These are phyloP conservation scores for Matsumyia berberina DNA, from an alignment of 2,888 invertebrate genomes.

Conservation along the genomic window DNA sequence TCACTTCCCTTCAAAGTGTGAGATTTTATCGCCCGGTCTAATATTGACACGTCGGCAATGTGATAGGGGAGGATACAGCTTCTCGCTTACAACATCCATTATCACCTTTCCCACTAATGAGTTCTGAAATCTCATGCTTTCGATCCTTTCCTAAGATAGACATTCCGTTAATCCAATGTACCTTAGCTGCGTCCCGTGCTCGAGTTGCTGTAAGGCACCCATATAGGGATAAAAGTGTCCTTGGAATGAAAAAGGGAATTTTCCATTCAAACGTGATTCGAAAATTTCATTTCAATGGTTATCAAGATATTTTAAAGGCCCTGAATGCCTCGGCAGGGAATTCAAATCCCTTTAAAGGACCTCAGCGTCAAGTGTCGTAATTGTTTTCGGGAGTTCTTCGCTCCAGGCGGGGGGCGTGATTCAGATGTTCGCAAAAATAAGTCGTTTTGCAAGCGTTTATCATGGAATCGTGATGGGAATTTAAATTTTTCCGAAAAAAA, in stretches of 20 bases:
- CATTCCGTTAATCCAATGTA: slow-evolving; percentile 4
- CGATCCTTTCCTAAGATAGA: slow-evolving; percentile 10
- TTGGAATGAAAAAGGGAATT: not conserved
- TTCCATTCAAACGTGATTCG: slow-evolving; percentile 35
- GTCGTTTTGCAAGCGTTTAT: slow-evolving; percentile 1
- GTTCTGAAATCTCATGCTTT: slow-evolving; percentile 20
- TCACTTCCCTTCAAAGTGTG: too few species aligned
- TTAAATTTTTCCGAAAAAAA: not conserved
- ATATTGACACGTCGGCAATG: not conserved
- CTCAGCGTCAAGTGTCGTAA: slow-evolving; percentile 7
- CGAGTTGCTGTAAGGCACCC: slow-evolving; percentile 6
- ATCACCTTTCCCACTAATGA: slow-evolving; percentile 33
- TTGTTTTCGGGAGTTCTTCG: slow-evolving; percentile 1
- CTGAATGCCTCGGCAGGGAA: not conserved
- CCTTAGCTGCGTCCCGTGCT: slow-evolving; percentile 11
- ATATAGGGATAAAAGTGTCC: not conserved
- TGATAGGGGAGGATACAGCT: not conserved
- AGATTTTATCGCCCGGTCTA: not conserved
- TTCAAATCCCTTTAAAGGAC: slow-evolving; percentile 13
- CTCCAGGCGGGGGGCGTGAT: not conserved
- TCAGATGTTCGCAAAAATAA: slow-evolving; percentile 11
- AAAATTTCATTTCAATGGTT: slow-evolving; percentile 18
- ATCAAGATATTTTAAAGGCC: slow-evolving; percentile 11
- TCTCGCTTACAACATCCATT: slow-evolving; percentile 13
- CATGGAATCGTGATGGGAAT: slow-evolving; percentile 32